phyloP scores from a whole-genome alignment of 2,797 vertebrate species.

The Anguilla marmorata region DNA sequence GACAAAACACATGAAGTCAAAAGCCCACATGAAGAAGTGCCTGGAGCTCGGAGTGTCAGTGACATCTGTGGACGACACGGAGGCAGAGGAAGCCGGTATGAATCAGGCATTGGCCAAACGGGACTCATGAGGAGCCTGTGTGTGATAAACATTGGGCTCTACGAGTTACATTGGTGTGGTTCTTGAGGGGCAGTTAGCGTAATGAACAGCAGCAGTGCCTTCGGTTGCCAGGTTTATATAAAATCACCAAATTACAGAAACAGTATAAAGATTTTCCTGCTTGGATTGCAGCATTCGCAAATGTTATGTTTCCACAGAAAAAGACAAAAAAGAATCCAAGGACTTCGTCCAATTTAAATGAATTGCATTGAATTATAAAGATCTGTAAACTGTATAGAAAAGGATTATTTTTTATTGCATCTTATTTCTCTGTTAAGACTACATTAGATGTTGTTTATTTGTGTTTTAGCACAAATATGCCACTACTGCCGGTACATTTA shows the following conservation, averaged over 20 bases:
- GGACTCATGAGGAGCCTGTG: slow-evolving; percentile 24
- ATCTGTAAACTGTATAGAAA: slow-evolving; percentile 28
- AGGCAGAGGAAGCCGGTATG: slow-evolving; percentile 90
- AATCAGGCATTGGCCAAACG: slow-evolving; percentile 27
- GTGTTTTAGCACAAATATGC: slow-evolving; percentile 10
- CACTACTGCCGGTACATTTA: neutral
- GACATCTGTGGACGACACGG: slow-evolving; percentile 90
- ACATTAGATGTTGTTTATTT: slow-evolving; percentile 17
- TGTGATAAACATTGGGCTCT: slow-evolving; percentile 31
- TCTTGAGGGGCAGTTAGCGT: slow-evolving; percentile 35
- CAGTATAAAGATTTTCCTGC: slow-evolving; percentile 24
- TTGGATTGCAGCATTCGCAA: slow-evolving; percentile 26
- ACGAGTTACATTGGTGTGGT: slow-evolving; percentile 20
- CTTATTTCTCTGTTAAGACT: slow-evolving; percentile 27
- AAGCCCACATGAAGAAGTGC: slow-evolving; percentile 99
- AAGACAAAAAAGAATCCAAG: slow-evolving; percentile 18
- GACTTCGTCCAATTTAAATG: slow-evolving; percentile 18
- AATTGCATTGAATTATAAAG: slow-evolving; percentile 22
- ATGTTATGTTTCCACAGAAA: slow-evolving; percentile 15
- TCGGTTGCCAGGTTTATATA: slow-evolving; percentile 35
- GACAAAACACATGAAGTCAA: slow-evolving; percentile 99
- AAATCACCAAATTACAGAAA: slow-evolving; percentile 35
- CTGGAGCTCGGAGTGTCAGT: slow-evolving; percentile 95
- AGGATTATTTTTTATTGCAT: slow-evolving; percentile 20
- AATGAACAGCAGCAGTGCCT: slow-evolving; percentile 34